Conservation (phyloP, 2,113 vertebrate species). For the Oryzias melastigma region DNA sequence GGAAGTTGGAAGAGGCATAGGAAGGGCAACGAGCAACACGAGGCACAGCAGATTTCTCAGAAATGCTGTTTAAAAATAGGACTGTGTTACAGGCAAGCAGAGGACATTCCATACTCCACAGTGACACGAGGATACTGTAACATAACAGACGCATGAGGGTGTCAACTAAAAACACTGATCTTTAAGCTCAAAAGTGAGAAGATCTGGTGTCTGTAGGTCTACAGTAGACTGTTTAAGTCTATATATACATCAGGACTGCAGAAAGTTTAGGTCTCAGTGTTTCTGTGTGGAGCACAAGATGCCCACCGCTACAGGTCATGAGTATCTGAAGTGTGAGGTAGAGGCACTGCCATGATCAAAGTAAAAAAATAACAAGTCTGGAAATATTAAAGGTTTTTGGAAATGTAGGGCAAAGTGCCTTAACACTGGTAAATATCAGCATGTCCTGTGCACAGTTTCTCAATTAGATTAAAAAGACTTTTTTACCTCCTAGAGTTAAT, state of each 20-base stretch:
- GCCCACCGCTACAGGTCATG: neutral
- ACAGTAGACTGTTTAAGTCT: too few relatives aligned
- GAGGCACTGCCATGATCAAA: neutral
- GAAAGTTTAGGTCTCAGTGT: neutral
- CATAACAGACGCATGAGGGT: neutral
- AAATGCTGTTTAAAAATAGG: constrained; percentile 79
- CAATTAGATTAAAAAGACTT: too few relatives aligned
- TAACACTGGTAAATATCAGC: neutral
- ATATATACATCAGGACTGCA: neutral
- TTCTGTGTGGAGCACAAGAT: neutral
- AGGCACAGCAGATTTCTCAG: constrained; percentile 57
- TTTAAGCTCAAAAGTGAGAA: neutral
- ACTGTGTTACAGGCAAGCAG: constrained; percentile 32
- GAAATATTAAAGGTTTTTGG: neutral
- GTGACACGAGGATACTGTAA: constrained; percentile 14
- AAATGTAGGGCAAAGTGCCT: neutral
- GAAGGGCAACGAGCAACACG: constrained; percentile 50
- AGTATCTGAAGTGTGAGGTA: neutral
- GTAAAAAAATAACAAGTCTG: neutral
- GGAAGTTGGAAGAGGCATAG: constrained; percentile 4
- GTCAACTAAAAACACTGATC: neutral
- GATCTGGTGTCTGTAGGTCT: neutral
- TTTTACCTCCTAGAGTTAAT: too few relatives aligned
- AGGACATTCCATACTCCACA: constrained; percentile 47
- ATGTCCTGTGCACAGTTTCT: too few relatives aligned